These are phyloP conservation scores for Bos javanicus DNA, from an alignment of 2,113 vertebrate genomes.

Conservation along the genomic window DNA sequence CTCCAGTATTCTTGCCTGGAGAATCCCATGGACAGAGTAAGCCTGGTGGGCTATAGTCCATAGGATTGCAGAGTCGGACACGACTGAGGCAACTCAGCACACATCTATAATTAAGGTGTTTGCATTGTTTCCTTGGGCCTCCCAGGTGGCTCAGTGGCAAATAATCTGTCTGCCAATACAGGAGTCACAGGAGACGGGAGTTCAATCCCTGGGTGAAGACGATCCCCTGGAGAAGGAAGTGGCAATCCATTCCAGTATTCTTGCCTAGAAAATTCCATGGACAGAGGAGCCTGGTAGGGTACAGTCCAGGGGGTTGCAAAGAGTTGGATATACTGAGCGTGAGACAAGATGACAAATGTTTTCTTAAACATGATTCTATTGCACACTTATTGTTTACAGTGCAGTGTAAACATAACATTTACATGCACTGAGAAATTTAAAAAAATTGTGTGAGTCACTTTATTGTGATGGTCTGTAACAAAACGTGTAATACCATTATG, in stretches of 20 bases:
- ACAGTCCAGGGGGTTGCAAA: background rate
- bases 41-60: background rate
- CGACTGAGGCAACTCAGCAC: background rate
- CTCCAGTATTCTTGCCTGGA: background rate
- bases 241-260: background rate
- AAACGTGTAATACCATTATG: background rate
- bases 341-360: background rate
- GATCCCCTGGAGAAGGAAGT: background rate
- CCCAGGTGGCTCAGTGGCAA: background rate
- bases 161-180: background rate
- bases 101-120: background rate
- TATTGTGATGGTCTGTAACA: background rate
- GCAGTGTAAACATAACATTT: background rate
- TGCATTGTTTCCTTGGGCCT: background rate
- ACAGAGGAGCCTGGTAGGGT: background rate
- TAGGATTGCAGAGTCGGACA: background rate
- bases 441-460: background rate
- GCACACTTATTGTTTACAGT: background rate
- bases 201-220: background rate
- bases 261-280: background rate
- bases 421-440: background rate
- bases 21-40: background rate
- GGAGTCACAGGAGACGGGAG: background rate
- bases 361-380: background rate
- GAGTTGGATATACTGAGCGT: background rate